Evolutionary conservation across 1,140 invertebrate species (phyloP), one percentile per base, ranked within the genome.

Genomic region (Diuraphis noxia): DNA sequence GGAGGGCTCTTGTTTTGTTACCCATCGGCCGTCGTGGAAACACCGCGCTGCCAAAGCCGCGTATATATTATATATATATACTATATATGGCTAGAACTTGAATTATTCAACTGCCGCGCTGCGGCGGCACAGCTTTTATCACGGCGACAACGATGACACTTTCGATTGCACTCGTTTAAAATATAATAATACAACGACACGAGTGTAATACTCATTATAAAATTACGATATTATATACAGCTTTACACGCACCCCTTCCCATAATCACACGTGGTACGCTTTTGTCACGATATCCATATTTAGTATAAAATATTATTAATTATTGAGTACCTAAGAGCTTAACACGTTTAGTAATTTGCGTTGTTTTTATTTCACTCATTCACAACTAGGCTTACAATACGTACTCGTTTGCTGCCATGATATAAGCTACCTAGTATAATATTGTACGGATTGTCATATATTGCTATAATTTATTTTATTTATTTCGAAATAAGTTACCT

Each of bases 81-180:
- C n/a, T n/a, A 30, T 72, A 72, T 17, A 72, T 23, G 23, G 43
- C 38, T 34, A 30, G 34, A 63, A 63, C 49, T 88, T 88, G 30
- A 88, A 88, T 63, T 88, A 63, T 88, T 88, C 86, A 63, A 63
- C 86, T n/a, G 36, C 36, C 36, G 3, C 84, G 43, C 8, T 4
- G 23, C 9, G 38, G 30, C 23, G 17, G 36, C n/a, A 38, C 21
- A 38, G 40, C 52, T 88, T 88, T 88, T 88, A 63, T n/a, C 17
- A 9, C 38, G 23, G 4, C 86, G 43, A 49, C 81, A 23, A 41
- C 19, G 46, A 36, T 52, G 85, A 86, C 43, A 52, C 46, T 86
- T 86, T 86, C 46, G 8, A 38, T n/a, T 38, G 36, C 36, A 38
- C 49, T 56, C 86, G 36, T 88, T 56, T 63, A 40, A 41, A 72